Evolutionary conservation across 1,140 invertebrate species (phyloP), one percentile per base, ranked within the genome.

Genomic region (Drosophila arizonae): DNA sequence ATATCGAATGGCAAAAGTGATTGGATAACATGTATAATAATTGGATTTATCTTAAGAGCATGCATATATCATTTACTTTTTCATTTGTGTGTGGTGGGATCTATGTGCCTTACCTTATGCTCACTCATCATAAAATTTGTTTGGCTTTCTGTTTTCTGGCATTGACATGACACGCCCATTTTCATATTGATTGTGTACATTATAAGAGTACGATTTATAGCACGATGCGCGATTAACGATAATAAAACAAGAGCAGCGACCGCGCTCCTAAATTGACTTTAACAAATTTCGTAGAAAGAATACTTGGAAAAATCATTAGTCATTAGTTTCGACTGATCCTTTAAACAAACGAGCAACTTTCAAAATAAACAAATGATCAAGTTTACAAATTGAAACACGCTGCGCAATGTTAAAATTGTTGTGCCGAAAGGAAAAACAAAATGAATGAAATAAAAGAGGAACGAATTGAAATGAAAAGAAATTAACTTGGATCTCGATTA

Each of bases 81-180:
- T 69, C 56, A 46, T 33, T 73, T 68, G 50, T 73, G 71, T 73
- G 51, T 60, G 30, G 50, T 62, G 71, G 71, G 65, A 73, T 73
- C 71, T 73, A 73, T 73, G 65, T 69, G 51, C 71, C 90, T 81
- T 91, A 91, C 90, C 90, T 91, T 91, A 91, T 91, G 90, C 90
- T 91, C 90, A 91, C 90, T 73, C 82, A 85, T 88, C 85, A 75
- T 77, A 86, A 77, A 67, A 86, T 88, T 88, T 86, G 79, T 79
- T 86, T 85, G 77, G 80, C 77, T 86, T 86, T 87, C 85, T 89
- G 84, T 75, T 88, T 79, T 77, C 76, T 86, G 70, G 69, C 64
- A 68, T 74, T 81, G 69, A 63, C 62, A 75, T 77, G 77, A 73
- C 68, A 74, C 73, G 77, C 81, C 77, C 81, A 79, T 79, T 80